Evolutionary conservation across 2,888 invertebrate species (phyloP), one percentile per base, ranked within the genome.

Genomic region (Brachyptera putata): DNA sequence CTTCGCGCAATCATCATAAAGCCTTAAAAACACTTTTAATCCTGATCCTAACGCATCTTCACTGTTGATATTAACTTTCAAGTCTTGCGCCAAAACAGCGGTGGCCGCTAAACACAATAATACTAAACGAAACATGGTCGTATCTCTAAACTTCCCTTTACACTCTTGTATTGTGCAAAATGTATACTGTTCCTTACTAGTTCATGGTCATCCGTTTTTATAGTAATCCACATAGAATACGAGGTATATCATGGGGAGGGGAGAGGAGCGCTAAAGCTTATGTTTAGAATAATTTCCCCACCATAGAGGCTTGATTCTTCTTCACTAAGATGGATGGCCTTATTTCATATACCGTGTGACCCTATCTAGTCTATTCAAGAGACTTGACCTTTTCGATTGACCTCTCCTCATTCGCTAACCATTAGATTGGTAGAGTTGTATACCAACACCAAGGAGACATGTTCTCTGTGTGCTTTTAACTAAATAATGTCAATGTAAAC

Each of bases 1-100:
- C 64, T 82, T 80, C 63, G 83, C 82, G 70, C 91, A 91, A 68
- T 91, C 91, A 67, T 90, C 89, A 73, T 89, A 91, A 64, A 91
- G 61, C 48, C 66, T 64, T 18, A 63, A 49, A 43, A 69, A 56
- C 43, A 69, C 49, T 49, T 61, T 65, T 43, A 67, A 60, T 14
- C 67, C 67, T 22, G 65, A 58, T 21, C 65, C 64, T 7, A 87
- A 77, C 60, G 89, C 86, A 61, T 84, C 74, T 66, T 73, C 79
- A 60, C 80, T 79, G 25, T 49, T 55, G n/a, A 61, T 39, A 30
- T 56, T 55, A 26, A 62, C 59, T 36, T 57, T 50, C 18, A 65
- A 57, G 25, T 58, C 74, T 66, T 53, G 34, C 1, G 53, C 53
- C 34, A 34, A 58, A 11, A 34, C 34, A 11, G n/a, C 58, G 18